Conservation (phyloP, 2,113 vertebrate genomes). For the Zeus faber region DNA sequence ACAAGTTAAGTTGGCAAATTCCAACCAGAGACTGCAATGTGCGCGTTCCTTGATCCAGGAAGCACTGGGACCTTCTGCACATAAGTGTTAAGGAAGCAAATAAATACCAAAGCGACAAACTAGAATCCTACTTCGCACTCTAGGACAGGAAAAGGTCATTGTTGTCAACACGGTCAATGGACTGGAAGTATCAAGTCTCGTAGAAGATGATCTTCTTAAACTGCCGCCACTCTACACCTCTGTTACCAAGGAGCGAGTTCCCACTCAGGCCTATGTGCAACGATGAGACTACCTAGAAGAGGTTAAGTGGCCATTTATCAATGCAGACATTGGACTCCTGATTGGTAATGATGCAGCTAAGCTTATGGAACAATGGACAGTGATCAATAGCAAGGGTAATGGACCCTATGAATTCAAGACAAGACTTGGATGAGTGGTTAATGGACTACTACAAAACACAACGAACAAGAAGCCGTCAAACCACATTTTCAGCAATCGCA, state of each 20-base stretch:
- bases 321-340: slow-evolving; percentile 1
- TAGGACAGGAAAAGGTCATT: slow-evolving; percentile 9
- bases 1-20: slow-evolving; percentile 9
- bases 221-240: slow-evolving; percentile 1
- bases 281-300: not conserved
- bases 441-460: too few species aligned
- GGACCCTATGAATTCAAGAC: not conserved
- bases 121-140: slow-evolving; percentile 15
- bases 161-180: not conserved
- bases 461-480: too few species aligned
- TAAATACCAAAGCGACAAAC: slow-evolving; percentile 3
- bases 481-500: too few species aligned
- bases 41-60: slow-evolving; percentile 17
- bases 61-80: slow-evolving; percentile 17
- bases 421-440: not conserved
- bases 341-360: slow-evolving; percentile 2
- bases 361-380: not conserved
- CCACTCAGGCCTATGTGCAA: not conserved
- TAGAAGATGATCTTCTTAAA: slow-evolving; percentile 3
- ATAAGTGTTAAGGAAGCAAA: not conserved
- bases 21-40: slow-evolving; percentile 8
- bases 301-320: not conserved
- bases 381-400: not conserved
- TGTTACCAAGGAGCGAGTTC: not conserved
- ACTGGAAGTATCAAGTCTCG: slow-evolving; percentile 12